phyloP scores from a whole-genome alignment of 2,113 vertebrate genomes.

The Gallinago jamesoni region DNA sequence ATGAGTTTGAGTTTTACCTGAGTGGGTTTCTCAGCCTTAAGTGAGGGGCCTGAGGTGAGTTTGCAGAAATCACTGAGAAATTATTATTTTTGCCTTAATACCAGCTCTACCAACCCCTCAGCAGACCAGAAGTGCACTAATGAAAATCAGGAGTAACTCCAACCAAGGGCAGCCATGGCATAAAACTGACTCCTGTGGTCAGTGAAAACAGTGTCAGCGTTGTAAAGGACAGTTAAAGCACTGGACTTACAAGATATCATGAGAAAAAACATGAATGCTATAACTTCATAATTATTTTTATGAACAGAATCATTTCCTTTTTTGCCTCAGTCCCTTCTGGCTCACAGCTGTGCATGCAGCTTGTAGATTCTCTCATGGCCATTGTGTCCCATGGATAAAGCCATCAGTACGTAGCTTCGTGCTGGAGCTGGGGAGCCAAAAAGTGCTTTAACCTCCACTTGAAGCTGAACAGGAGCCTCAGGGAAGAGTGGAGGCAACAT shows the following conservation, averaged over 20 bases:
- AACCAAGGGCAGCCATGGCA: background rate
- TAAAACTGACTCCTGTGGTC: background rate
- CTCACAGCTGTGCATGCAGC: background rate
- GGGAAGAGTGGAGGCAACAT: background rate
- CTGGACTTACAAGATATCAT: background rate
- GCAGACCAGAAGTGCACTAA: background rate
- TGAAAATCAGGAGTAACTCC: background rate
- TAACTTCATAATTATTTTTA: background rate
- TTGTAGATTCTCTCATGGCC: background rate
- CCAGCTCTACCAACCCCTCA: background rate
- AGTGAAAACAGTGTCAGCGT: background rate
- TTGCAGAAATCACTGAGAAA: background rate
- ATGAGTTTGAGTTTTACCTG: background rate
- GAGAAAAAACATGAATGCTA: background rate
- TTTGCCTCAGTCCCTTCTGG: background rate
- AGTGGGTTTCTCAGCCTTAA: background rate
- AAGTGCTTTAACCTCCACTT: background rate
- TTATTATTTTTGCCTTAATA: background rate
- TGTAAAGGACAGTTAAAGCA: background rate
- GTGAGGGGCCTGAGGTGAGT: background rate
- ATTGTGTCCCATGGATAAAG: background rate
- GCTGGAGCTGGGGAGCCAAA: background rate
- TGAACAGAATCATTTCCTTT: fast-evolving
- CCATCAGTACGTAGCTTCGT: background rate
- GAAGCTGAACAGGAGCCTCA: background rate